Evolutionary conservation across 2,888 invertebrate species (phyloP).

Genomic region (Noctua janthe): DNA sequence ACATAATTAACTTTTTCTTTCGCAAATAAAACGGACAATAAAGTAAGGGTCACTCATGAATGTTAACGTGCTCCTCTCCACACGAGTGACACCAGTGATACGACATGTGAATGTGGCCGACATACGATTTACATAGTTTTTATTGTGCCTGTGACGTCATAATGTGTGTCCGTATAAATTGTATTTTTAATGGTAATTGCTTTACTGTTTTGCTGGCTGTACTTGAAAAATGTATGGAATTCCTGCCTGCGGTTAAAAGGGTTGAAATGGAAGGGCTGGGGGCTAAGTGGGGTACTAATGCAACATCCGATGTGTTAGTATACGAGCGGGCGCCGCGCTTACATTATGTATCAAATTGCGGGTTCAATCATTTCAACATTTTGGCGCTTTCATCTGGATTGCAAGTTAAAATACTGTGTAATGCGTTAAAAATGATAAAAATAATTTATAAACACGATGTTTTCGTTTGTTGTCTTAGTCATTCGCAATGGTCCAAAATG

Average conservation of each 20-base stretch:
- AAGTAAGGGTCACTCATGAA: constrained; percentile 61
- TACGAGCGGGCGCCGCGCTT: constrained; percentile 3
- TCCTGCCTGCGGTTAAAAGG: constrained; percentile 39
- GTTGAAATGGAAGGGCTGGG: constrained; percentile 43
- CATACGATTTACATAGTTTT: constrained; percentile 51
- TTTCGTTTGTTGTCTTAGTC: not conserved
- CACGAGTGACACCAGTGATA: constrained; percentile 14
- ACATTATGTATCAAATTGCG: not conserved
- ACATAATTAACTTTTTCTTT: constrained; percentile 64
- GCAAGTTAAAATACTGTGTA: not conserved
- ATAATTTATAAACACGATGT: not conserved
- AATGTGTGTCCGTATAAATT: constrained; percentile 17
- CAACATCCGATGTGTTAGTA: constrained; percentile 29
- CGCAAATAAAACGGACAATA: constrained; percentile 55
- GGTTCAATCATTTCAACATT: not conserved
- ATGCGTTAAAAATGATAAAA: not conserved
- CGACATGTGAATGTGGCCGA: constrained; percentile 20
- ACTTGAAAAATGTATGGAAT: constrained; percentile 42
- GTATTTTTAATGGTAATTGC: constrained; percentile 40
- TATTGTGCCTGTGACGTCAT: constrained; percentile 36
- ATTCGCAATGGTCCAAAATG: not conserved
- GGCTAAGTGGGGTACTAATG: constrained; percentile 47
- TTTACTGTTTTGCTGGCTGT: constrained; percentile 18
- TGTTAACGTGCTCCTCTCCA: constrained; percentile 47
- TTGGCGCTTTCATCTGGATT: not conserved